Conservation (phyloP, 2,888 invertebrate genomes). For the Andrena hattorfiana region DNA sequence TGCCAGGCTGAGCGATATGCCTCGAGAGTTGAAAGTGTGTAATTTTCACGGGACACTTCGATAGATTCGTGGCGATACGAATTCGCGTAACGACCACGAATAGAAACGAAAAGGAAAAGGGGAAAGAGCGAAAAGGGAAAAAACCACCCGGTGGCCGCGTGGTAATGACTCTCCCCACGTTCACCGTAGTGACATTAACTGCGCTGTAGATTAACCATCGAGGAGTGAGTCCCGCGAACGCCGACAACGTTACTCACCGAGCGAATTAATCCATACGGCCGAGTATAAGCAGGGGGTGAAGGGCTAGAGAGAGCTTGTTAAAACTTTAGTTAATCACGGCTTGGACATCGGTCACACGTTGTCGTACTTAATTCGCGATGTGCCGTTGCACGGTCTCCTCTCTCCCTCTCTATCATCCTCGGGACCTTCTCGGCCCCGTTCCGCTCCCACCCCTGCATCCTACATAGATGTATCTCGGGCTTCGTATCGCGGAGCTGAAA, state of each 20-base stretch:
- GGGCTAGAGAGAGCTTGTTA: conserved; percentile 79
- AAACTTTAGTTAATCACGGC: conserved; percentile 84
- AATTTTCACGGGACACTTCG: conserved; percentile 20
- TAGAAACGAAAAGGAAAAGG: background rate
- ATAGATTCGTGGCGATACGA: conserved; percentile 20
- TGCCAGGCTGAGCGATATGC: background rate
- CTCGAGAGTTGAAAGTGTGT: background rate
- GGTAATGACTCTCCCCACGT: conserved; percentile 50
- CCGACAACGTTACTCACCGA: conserved; percentile 1
- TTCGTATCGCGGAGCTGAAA: conserved; percentile 83
- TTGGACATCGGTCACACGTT: conserved; percentile 83
- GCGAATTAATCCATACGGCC: conserved; percentile 56
- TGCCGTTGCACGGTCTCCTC: conserved; percentile 32
- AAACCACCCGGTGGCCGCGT: background rate
- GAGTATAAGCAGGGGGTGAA: conserved; percentile 39
- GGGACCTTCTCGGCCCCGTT: conserved; percentile 12
- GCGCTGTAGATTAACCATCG: conserved; percentile 58
- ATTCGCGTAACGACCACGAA: conserved; percentile 39
- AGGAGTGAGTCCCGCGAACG: conserved; percentile 43
- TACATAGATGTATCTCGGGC: conserved; percentile 79
- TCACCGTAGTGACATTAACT: conserved; percentile 54
- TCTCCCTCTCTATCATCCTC: conserved; percentile 25
- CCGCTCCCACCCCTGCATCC: conserved; percentile 34
- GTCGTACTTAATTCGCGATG: conserved; percentile 80
- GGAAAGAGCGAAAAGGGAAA: background rate